phyloP scores from a whole-genome alignment of 2,113 vertebrate genomes.

The Gila orcuttii region DNA sequence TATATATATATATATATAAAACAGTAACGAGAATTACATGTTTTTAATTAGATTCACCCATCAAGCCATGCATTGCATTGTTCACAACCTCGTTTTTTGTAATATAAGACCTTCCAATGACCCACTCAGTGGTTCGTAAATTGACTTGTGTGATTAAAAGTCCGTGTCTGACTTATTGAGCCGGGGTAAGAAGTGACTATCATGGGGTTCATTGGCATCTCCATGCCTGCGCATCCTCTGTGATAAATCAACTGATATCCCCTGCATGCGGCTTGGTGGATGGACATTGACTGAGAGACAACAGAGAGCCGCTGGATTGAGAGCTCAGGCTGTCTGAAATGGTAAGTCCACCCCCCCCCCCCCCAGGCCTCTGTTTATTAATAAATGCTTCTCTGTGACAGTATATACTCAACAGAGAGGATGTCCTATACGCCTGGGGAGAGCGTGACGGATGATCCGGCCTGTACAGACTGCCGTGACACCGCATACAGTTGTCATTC shows the following conservation, averaged over 20 bases:
- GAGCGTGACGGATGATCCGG: slow-evolving; percentile 46
- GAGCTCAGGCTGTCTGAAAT: not conserved
- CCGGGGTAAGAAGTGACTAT: slow-evolving; percentile 49
- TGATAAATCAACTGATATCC: slow-evolving; percentile 64
- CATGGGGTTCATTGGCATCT: slow-evolving; percentile 61
- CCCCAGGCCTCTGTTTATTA: slow-evolving; percentile 36
- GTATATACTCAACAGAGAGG: slow-evolving; percentile 13
- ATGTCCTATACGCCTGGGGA: slow-evolving; percentile 51
- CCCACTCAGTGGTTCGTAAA: slow-evolving; percentile 2
- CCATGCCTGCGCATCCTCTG: slow-evolving; percentile 56
- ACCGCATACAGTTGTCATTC: slow-evolving; percentile 29
- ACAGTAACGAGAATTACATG: not conserved
- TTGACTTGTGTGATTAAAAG: slow-evolving; percentile 63
- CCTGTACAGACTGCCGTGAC: not conserved
- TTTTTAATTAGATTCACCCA: not conserved
- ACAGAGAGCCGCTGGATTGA: not conserved
- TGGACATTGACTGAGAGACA: not conserved
- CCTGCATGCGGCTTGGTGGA: not conserved
- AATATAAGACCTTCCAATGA: slow-evolving; percentile 4
- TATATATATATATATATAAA: no score
- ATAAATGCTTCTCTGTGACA: slow-evolving; percentile 48
- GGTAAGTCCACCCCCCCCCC: not conserved
- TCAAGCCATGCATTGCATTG: not conserved
- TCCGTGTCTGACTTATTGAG: slow-evolving; percentile 63
- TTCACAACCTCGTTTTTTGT: not conserved